These are phyloP conservation scores for Gambusia yucatana DNA, from an alignment of 2,797 vertebrate genomes.

Conservation along the genomic window DNA sequence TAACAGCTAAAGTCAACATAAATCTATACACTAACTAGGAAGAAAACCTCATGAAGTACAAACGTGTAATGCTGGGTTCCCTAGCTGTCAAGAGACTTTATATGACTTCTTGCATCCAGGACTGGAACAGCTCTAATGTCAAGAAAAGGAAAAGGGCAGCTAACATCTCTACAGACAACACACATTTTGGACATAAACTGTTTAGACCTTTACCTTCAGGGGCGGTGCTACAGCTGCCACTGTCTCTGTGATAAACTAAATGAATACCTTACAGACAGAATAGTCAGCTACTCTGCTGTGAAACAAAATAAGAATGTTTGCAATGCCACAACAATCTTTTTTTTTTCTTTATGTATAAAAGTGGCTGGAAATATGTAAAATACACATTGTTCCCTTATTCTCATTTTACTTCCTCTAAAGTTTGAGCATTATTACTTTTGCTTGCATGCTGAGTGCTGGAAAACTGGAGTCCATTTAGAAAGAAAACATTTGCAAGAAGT, in stretches of 20 bases:
- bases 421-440: background rate
- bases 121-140: background rate
- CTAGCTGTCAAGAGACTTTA: conserved; percentile 15
- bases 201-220: background rate
- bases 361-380: background rate
- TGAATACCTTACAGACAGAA: background rate
- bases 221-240: background rate
- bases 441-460: background rate
- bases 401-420: background rate
- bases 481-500: conserved; percentile 10
- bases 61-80: conserved; percentile 29
- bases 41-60: conserved; percentile 3
- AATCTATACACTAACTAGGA: background rate
- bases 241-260: background rate
- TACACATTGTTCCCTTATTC: background rate
- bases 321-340: background rate
- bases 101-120: background rate
- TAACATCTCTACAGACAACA: background rate
- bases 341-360: background rate
- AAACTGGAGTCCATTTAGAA: background rate
- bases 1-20: background rate
- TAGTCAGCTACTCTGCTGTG: background rate
- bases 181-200: background rate
- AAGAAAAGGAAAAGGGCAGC: background rate
- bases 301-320: background rate